Evolutionary conservation across 1,140 invertebrate genomes (phyloP).

Genomic region (Samia ricini): DNA sequence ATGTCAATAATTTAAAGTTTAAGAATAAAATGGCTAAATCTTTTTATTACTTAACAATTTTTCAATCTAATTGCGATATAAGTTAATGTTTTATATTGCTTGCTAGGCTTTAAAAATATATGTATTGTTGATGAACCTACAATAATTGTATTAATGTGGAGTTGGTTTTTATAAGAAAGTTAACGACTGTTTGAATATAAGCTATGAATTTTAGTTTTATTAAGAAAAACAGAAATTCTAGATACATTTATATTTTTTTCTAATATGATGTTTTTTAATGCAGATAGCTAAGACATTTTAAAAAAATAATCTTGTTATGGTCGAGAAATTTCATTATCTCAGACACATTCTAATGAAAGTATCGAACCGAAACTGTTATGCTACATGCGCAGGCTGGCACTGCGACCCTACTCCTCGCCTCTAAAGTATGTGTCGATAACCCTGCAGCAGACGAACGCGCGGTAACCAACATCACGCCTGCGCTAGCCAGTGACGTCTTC

Average conservation of each 20-base stretch:
- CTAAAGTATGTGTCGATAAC: slow-evolving; percentile 69
- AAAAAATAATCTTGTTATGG: slow-evolving; percentile 16
- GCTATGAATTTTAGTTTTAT: too few species aligned
- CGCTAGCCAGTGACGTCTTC: slow-evolving; percentile 50
- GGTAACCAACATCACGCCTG: slow-evolving; percentile 62
- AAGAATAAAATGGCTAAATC: too few species aligned
- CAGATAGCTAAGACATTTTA: background rate
- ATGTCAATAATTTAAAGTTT: too few species aligned
- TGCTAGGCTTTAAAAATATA: too few species aligned
- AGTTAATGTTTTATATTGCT: too few species aligned
- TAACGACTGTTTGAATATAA: too few species aligned
- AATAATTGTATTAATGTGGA: too few species aligned
- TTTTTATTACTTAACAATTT: too few species aligned
- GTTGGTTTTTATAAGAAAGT: too few species aligned
- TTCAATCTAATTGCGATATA: too few species aligned
- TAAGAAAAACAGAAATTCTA: too few species aligned
- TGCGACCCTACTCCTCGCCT: slow-evolving; percentile 65
- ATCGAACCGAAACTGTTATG: slow-evolving; percentile 64
- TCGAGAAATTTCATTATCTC: slow-evolving; percentile 21
- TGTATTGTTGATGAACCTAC: too few species aligned
- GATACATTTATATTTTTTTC: background rate
- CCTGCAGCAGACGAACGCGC: slow-evolving; percentile 51
- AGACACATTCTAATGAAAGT: slow-evolving; percentile 26
- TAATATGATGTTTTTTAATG: background rate
- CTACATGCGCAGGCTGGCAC: slow-evolving; percentile 51